Conservation (phyloP, 2,888 invertebrate genomes). For the Steinernema carpocapsae region DNA sequence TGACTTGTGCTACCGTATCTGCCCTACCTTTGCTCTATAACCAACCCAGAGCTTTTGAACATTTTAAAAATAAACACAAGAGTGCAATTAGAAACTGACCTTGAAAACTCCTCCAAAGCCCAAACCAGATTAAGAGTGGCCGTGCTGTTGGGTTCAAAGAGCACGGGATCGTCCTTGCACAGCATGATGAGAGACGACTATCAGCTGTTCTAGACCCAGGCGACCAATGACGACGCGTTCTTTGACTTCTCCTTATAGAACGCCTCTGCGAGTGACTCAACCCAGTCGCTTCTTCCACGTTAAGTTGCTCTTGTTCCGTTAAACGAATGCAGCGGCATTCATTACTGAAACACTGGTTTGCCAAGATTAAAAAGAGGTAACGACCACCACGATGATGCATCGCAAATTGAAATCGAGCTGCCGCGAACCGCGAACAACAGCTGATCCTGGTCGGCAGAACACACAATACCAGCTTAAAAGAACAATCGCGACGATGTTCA, state of each 20-base stretch:
- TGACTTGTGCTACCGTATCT: too few species aligned
- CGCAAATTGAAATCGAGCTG: too few species aligned
- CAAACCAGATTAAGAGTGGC: constrained; percentile 30
- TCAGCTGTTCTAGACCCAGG: background rate
- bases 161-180: constrained; percentile 52
- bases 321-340: background rate
- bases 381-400: too few species aligned
- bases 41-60: too few species aligned
- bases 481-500: too few species aligned
- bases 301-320: background rate
- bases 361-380: background rate
- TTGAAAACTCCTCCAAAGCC: constrained; percentile 31
- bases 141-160: constrained; percentile 47
- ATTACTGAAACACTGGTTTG: constrained; percentile 19
- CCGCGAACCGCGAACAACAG: too few species aligned
- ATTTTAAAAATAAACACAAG: too few species aligned
- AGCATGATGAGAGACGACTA: constrained; percentile 39
- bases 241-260: background rate
- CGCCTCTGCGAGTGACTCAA: too few species aligned
- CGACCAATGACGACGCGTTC: background rate
- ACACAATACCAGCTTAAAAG: too few species aligned
- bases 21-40: too few species aligned
- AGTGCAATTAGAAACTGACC: background rate
- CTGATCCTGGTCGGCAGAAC: too few species aligned
- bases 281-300: too few species aligned